Base-by-base conservation (phyloP, 2,888 invertebrate species). In the Torymus texanus region DNA sequence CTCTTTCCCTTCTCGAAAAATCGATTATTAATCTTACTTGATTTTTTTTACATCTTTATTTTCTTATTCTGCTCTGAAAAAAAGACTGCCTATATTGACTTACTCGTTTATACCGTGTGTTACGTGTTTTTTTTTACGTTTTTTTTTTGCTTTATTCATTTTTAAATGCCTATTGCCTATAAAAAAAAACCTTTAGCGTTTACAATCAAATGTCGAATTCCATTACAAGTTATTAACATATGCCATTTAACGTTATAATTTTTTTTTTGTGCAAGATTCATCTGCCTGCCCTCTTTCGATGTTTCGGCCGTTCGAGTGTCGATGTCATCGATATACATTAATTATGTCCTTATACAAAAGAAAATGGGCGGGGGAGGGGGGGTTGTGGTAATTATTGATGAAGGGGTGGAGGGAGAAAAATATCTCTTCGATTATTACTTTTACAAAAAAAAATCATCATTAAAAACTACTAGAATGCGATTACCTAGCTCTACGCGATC, bases 381-480 rank as follows among this genome's bases (percentile, higher is more conserved):
- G 76, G 73, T n/a, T 14, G 41, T 63, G 67, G 65, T 59, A 56
- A 58, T 58, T n/a, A 62, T 10, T 50, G 41, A 2, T 16, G 41
- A 41, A 51, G 21, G 21, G 21, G 21, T 2, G 21, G 21, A 2
- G 21, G 21, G 51, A 21, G n/a, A 61, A 59, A 61, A 61, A 24
- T 24, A 11, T 56, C 56, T 21, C 58, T 56, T 68, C 63, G 51
- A 72, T 41, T 68, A 70, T 70, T 59, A 79, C 51, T 62, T 70
- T 61, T 55, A 29, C 29, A 29, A 29, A 29, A 61, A 72, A 61
- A 58, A 71, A 79, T 77, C 72, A 79, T 78, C 41, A 79, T 76
- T 78, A 77, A 79, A 75, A 78, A 81, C 81, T 81, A 81, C 79
- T 76, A 81, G 81, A 79, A 81, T 81, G 79, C 79, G 77, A 81